These are phyloP conservation scores for Bombus terrestris DNA, from an alignment of 1,140 invertebrate species.

Conservation along the genomic window DNA sequence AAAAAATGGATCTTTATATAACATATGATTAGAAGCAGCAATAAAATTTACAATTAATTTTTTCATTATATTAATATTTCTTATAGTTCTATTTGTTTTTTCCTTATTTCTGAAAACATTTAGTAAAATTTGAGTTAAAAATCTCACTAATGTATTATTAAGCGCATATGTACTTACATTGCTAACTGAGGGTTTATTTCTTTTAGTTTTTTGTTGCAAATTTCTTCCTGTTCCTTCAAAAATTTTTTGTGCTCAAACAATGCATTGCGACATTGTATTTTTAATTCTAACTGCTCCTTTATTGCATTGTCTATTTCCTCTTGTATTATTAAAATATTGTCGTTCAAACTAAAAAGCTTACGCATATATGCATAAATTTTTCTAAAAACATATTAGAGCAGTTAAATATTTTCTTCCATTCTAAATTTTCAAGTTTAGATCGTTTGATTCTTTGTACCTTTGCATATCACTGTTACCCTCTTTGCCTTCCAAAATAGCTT, in stretches of 20 bases:
- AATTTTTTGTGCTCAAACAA: constrained; percentile 64
- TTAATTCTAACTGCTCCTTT: constrained; percentile 60
- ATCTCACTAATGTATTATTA: constrained; percentile 4
- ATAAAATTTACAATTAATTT: constrained; percentile 73
- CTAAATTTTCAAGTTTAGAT: neutral
- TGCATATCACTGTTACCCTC: constrained; percentile 41
- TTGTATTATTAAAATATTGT: constrained; percentile 49
- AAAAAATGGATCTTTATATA: constrained; percentile 52
- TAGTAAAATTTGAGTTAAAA: constrained; percentile 12
- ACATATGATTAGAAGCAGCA: constrained; percentile 47
- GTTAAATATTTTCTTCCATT: neutral
- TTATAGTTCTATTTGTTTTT: constrained; percentile 56
- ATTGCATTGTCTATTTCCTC: constrained; percentile 47
- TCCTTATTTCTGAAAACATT: constrained; percentile 68
- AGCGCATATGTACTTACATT: constrained; percentile 56
- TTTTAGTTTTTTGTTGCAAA: constrained; percentile 62
- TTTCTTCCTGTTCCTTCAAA: constrained; percentile 65
- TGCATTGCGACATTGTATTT: constrained; percentile 58
- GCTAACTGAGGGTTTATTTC: constrained; percentile 67
- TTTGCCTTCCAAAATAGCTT: constrained; percentile 58
- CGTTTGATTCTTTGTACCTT: constrained; percentile 50
- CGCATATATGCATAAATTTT: constrained; percentile 52
- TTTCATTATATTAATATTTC: constrained; percentile 74
- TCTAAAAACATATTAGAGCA: constrained; percentile 52
- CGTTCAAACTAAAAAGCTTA: constrained; percentile 66